These are phyloP conservation scores for Otolemur crassicaudatus DNA, from an alignment of 2,797 vertebrate species.

Conservation along the genomic window DNA sequence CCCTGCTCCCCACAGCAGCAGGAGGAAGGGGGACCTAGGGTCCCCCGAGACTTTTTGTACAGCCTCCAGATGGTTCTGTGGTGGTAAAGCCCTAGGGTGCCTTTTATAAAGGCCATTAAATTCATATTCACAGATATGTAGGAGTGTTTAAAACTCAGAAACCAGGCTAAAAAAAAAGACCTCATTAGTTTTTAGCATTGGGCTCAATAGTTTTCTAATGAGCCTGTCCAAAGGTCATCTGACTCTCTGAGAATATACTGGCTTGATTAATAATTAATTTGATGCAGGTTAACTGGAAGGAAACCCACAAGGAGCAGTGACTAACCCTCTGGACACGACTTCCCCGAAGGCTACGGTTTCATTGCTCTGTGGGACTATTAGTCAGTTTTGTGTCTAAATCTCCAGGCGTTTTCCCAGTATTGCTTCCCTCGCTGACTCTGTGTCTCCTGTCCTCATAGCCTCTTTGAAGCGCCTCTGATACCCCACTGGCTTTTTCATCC, in stretches of 20 bases:
- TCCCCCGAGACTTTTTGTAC: rapidly evolving
- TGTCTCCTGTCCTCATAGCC: rapidly evolving
- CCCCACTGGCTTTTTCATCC: not conserved
- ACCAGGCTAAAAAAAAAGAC: not conserved
- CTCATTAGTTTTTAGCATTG: not conserved
- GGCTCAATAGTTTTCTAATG: not conserved
- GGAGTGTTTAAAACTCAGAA: not conserved
- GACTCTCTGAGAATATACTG: not conserved
- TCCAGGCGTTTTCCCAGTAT: not conserved
- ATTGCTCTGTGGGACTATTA: not conserved
- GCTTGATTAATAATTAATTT: not conserved
- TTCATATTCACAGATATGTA: not conserved
- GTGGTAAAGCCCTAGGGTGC: rapidly evolving
- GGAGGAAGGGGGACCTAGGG: not conserved
- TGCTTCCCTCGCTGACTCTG: not conserved
- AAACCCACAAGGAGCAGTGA: not conserved
- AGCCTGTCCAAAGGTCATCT: not conserved
- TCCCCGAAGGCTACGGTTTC: not conserved
- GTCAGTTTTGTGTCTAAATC: not conserved
- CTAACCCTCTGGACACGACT: not conserved
- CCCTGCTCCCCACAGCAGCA: not conserved
- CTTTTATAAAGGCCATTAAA: not conserved
- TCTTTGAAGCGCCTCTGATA: not conserved
- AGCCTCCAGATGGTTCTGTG: not conserved
- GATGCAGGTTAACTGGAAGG: not conserved